phyloP scores from a whole-genome alignment of 2,797 vertebrate species.

The Sebastes itinus region DNA sequence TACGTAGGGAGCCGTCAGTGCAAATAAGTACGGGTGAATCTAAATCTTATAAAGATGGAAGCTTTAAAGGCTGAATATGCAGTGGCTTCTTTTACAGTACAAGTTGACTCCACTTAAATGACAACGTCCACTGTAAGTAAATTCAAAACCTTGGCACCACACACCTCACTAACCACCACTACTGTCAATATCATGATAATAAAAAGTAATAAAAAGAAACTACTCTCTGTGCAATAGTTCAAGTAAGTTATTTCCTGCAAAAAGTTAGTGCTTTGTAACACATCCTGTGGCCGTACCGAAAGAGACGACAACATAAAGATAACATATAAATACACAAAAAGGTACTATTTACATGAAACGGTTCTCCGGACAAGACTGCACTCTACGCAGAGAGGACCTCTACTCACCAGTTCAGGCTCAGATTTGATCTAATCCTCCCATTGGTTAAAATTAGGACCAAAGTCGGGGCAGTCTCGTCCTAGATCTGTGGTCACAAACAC shows the following conservation, averaged over 20 bases:
- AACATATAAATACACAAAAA: conserved; percentile 75
- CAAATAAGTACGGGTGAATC: conserved; percentile 77
- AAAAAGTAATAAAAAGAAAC: conserved; percentile 63
- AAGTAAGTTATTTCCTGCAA: conserved; percentile 80
- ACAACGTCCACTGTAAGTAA: conserved; percentile 45
- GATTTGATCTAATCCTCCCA: conserved; percentile 66
- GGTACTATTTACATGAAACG: conserved; percentile 69
- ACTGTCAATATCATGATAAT: conserved; percentile 50
- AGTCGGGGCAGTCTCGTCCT: conserved; percentile 53
- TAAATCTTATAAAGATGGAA: conserved; percentile 62
- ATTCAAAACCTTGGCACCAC: conserved; percentile 74
- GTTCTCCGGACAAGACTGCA: conserved; percentile 59
- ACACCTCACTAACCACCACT: conserved; percentile 67
- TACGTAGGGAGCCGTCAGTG: conserved; percentile 79
- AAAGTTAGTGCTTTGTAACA: conserved; percentile 68
- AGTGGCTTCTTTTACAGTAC: conserved; percentile 55
- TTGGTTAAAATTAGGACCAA: conserved; percentile 65
- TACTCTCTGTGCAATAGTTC: conserved; percentile 78
- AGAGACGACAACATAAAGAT: conserved; percentile 69
- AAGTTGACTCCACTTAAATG: conserved; percentile 40
- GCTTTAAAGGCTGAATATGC: conserved; percentile 59
- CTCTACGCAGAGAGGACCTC: conserved; percentile 55
- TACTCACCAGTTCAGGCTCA: conserved; percentile 72
- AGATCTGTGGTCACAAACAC: conserved; percentile 58
- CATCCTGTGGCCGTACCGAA: conserved; percentile 67